Conservation (phyloP, 2,888 invertebrate genomes). For the Lapara coniferarum region DNA sequence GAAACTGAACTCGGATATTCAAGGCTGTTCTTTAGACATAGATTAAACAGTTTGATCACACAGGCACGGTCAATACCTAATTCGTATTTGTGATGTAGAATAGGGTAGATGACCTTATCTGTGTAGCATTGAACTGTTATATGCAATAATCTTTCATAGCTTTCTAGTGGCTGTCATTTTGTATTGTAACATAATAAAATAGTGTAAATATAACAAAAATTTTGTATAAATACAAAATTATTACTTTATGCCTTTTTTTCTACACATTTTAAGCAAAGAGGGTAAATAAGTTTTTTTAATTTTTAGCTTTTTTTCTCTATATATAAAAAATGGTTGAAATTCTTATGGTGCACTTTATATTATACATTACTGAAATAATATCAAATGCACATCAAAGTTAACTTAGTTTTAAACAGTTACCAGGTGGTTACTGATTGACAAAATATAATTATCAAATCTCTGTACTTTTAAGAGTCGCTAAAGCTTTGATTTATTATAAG, state of each 20-base stretch:
- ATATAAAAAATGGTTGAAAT: conserved; percentile 2
- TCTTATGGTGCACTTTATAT: conserved; percentile 11
- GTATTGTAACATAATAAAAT: conserved; percentile 15
- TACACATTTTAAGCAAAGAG: conserved; percentile 9
- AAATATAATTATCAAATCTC: neutral
- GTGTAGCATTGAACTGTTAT: neutral
- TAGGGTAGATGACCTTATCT: neutral
- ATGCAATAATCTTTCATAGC: conserved; percentile 23
- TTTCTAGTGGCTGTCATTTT: conserved; percentile 21
- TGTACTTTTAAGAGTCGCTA: neutral
- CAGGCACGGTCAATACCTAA: neutral
- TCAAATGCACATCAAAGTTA: conserved; percentile 4
- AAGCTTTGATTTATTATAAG: conserved; percentile 7
- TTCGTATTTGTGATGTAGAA: conserved; percentile 17
- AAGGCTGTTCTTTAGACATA: conserved; percentile 14
- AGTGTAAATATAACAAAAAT: conserved; percentile 9
- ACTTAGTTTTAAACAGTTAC: conserved; percentile 19
- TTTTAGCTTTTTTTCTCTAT: neutral
- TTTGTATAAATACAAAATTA: conserved; percentile 12
- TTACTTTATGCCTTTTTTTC: conserved; percentile 22
- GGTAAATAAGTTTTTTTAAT: conserved; percentile 17
- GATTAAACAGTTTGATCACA: conserved; percentile 4
- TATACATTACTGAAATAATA: conserved; percentile 12
- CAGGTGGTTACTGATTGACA: conserved; percentile 23
- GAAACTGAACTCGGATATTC: conserved; percentile 2